phyloP scores from a whole-genome alignment of 2,797 vertebrate species.

The Pterois miles region DNA sequence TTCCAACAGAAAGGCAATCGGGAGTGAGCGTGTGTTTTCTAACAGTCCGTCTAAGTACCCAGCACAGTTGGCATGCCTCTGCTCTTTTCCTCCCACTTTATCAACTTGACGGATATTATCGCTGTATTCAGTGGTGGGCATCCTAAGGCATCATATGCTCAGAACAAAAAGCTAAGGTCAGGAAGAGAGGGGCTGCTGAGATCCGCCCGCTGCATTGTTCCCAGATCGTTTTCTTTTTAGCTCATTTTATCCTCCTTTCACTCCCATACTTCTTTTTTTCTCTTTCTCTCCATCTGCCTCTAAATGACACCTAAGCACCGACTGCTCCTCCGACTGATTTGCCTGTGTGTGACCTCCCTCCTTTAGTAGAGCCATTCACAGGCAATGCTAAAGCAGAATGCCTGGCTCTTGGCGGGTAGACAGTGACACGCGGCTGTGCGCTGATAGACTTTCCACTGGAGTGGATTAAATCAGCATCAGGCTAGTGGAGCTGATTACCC shows the following conservation, averaged over 20 bases:
- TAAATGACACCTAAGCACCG: slow-evolving; percentile 65
- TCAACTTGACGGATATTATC: slow-evolving; percentile 77
- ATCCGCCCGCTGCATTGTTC: slow-evolving; percentile 68
- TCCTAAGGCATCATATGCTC: slow-evolving; percentile 72
- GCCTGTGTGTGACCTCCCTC: slow-evolving; percentile 66
- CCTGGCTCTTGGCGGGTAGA: slow-evolving; percentile 87
- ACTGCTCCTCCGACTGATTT: slow-evolving; percentile 58
- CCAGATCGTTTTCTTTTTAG: slow-evolving; percentile 61
- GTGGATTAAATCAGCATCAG: slow-evolving; percentile 99
- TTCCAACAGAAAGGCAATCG: slow-evolving; percentile 81
- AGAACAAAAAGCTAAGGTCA: slow-evolving; percentile 74
- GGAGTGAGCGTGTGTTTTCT: slow-evolving; percentile 60
- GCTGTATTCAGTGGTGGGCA: slow-evolving; percentile 70
- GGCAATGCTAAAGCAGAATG: slow-evolving; percentile 84
- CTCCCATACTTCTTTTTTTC: slow-evolving; percentile 12
- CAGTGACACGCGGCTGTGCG: slow-evolving; percentile 91
- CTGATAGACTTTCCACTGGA: slow-evolving; percentile 97
- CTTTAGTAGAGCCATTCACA: slow-evolving; percentile 83
- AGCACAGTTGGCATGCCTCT: slow-evolving; percentile 71
- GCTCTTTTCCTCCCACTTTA: slow-evolving; percentile 71
- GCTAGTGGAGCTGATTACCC: slow-evolving; percentile 96
- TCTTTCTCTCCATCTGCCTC: slow-evolving; percentile 59
- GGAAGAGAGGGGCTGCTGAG: slow-evolving; percentile 58
- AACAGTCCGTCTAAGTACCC: slow-evolving; percentile 73
- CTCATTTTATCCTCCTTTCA: slow-evolving; percentile 53